phyloP scores from a whole-genome alignment of 1,140 invertebrate species.

The Paraescarpia echinospica region DNA sequence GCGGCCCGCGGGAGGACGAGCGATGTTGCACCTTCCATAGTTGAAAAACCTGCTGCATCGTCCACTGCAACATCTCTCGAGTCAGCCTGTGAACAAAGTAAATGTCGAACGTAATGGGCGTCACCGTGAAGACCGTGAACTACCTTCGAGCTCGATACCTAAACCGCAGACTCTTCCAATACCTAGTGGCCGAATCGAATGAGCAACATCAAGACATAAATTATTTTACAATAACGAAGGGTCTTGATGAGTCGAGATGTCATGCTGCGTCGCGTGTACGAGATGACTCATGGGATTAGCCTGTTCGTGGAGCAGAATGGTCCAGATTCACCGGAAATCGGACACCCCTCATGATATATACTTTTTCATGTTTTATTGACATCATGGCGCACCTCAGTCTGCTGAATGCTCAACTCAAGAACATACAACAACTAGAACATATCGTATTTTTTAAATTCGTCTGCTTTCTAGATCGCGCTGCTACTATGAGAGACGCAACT shows the following conservation, averaged over 20 bases:
- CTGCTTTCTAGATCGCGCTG: background rate
- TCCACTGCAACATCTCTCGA: background rate
- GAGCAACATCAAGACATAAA: background rate
- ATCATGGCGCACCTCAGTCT: too few species aligned
- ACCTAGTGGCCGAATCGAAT: background rate
- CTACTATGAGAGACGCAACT: background rate
- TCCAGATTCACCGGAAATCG: too few species aligned
- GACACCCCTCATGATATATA: background rate
- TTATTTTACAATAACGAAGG: background rate
- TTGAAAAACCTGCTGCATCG: too few species aligned
- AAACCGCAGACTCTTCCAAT: background rate
- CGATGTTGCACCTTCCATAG: too few species aligned
- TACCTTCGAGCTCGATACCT: background rate
- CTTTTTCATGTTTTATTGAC: background rate
- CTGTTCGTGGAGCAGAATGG: too few species aligned
- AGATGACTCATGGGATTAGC: background rate
- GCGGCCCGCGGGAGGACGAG: too few species aligned
- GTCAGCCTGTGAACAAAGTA: background rate
- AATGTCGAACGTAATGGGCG: background rate
- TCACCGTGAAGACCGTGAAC: background rate
- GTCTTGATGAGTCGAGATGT: background rate
- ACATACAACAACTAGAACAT: background rate
- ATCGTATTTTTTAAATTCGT: background rate
- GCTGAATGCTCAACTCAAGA: background rate
- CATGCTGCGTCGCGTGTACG: constrained; percentile 10